phyloP scores from a whole-genome alignment of 2,797 vertebrate genomes.

The Ispidina picta region DNA sequence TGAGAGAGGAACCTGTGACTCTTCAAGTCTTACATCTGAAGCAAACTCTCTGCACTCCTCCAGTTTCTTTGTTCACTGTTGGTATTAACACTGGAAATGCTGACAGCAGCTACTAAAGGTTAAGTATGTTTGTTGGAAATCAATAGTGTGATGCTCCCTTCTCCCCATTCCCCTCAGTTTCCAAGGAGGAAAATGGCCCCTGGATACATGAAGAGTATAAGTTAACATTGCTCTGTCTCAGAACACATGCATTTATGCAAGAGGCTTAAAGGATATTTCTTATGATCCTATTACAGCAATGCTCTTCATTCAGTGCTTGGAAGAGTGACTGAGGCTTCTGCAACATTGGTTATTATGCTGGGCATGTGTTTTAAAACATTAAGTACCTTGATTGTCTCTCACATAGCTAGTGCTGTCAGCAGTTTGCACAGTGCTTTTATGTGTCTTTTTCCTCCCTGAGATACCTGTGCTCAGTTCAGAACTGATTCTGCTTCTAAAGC shows the following conservation, averaged over 20 bases:
- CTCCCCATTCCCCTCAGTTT: background rate
- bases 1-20: background rate
- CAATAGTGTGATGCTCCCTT: background rate
- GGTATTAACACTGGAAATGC: background rate
- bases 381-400: conserved; percentile 63
- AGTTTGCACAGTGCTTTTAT: conserved; percentile 53
- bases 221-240: background rate
- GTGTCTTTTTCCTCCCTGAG: conserved; percentile 2
- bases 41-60: background rate
- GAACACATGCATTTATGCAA: conserved; percentile 11
- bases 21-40: background rate
- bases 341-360: conserved; percentile 18
- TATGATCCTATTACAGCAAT: background rate
- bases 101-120: background rate
- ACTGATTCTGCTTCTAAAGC: conserved; percentile 56
- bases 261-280: conserved; percentile 11
- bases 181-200: background rate
- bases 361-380: conserved; percentile 48
- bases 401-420: conserved; percentile 48
- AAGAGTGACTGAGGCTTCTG: background rate
- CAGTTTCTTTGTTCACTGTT: background rate
- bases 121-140: background rate
- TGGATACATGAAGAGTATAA: background rate
- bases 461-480: conserved; percentile 45
- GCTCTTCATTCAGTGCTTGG: background rate